phyloP scores from a whole-genome alignment of 2,888 invertebrate species.

The Xanthostigma xanthostigma region DNA sequence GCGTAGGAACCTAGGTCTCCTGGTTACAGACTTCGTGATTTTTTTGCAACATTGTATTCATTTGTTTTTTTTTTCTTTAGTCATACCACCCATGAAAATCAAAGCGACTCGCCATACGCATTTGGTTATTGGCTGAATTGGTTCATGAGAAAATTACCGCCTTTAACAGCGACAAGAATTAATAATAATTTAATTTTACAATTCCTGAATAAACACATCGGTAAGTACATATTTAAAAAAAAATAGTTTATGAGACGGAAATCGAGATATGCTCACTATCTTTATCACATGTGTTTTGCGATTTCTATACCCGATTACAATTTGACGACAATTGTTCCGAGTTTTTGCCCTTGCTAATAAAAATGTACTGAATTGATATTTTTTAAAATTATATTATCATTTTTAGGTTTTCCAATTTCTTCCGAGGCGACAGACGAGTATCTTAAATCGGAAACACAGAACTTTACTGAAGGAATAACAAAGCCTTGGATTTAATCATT shows the following conservation, averaged over 20 bases:
- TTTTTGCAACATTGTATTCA: background rate
- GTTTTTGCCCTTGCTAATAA: no score
- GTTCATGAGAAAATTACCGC: slow-evolving; percentile 31
- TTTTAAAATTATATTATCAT: background rate
- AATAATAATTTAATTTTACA: slow-evolving; percentile 29
- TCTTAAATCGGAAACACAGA: slow-evolving; percentile 19
- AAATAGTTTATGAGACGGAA: no score
- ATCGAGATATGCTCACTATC: no score
- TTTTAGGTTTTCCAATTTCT: slow-evolving; percentile 14
- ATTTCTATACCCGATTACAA: no score
- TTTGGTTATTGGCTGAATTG: slow-evolving; percentile 33
- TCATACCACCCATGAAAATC: slow-evolving; percentile 32
- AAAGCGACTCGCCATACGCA: slow-evolving; percentile 29
- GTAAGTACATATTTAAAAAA: slow-evolving; percentile 11
- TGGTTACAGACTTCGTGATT: no score
- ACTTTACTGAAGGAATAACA: slow-evolving; percentile 24
- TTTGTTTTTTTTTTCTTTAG: slow-evolving; percentile 15
- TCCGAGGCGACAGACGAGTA: slow-evolving; percentile 17
- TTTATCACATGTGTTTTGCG: no score
- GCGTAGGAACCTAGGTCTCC: no score
- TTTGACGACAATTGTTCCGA: no score
- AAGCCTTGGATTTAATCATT: slow-evolving; percentile 16
- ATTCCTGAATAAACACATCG: slow-evolving; percentile 25
- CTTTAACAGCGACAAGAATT: slow-evolving; percentile 24
- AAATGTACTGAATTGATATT: no score